Evolutionary conservation across 2,888 invertebrate species (phyloP).

Genomic region (Heliconius erato): DNA sequence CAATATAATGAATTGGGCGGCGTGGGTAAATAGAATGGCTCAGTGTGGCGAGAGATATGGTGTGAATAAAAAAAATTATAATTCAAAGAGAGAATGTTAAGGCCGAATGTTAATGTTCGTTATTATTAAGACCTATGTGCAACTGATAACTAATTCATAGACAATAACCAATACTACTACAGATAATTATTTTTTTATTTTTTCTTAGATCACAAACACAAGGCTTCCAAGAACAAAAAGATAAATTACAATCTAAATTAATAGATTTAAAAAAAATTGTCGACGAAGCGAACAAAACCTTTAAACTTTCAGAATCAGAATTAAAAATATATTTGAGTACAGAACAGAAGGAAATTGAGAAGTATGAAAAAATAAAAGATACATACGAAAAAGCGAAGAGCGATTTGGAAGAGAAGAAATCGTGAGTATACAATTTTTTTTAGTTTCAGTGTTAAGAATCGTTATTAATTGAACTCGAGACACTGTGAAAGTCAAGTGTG

Average conservation of each 20-base stretch:
- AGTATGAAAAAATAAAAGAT: slow-evolving; percentile 87
- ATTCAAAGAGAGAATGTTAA: no score
- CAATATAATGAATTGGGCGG: no score
- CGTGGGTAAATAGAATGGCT: no score
- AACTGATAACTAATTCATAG: neutral
- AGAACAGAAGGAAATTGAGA: slow-evolving; percentile 87
- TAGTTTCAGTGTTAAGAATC: neutral
- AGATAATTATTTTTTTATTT: neutral
- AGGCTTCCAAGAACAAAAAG: slow-evolving; percentile 90
- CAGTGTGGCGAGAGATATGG: no score
- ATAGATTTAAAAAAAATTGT: slow-evolving; percentile 89
- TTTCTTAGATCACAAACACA: slow-evolving; percentile 86
- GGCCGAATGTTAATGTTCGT: no score
- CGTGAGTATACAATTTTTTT: slow-evolving; percentile 58
- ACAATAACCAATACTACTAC: neutral
- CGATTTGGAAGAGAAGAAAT: slow-evolving; percentile 84
- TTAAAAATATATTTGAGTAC: slow-evolving; percentile 91
- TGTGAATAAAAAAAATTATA: no score
- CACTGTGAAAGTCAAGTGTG: no score
- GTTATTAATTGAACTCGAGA: no score
- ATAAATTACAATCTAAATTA: slow-evolving; percentile 88
- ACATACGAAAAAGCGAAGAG: slow-evolving; percentile 73
- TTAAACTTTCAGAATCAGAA: slow-evolving; percentile 90
- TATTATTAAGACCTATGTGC: neutral
- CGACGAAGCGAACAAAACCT: slow-evolving; percentile 87